Evolutionary conservation across 1,140 invertebrate genomes (phyloP), one percentile per base, ranked within the genome.

Genomic region (Pseudomyrmex gracilis): DNA sequence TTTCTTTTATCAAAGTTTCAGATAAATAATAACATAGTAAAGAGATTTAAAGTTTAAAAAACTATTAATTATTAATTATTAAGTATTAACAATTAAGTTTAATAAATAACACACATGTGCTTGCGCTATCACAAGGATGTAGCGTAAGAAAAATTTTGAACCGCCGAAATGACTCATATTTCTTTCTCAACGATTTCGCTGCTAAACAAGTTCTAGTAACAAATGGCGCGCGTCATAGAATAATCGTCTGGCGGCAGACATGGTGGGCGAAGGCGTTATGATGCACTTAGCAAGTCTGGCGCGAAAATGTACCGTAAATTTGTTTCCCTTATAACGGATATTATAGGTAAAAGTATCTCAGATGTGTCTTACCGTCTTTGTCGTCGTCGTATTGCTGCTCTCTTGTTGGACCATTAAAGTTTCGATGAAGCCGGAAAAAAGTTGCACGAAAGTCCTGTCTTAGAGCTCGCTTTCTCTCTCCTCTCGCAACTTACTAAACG

Each of bases 191-290:
- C 17, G 15, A 4, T 53, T 13, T 13, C 17, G 24, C 2, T 13
- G 47, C 17, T 77, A 67, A 34, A 77, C 34, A 47, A 66, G 43
- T n/a, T 66, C 34, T 4, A 15, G 20, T 9, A 73, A 76, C 45
- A 22, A 17, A 45, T 20, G 24, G 55, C 49, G 47, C 22, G 55
- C 22, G 55, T 70, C 61, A 68, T 24, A n/a, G 74, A 53, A 82
- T 83, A 67, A 83, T 85, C 70, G 55, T 73, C 58, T 22, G 47
- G 45, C 15, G 47, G 64, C 49, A 76, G 71, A 34, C 61, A 60
- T n/a, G 78, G 82, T 77, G 77, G 82, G 66, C 77, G 84, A 45
- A 60, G 66, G 61, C 60, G 86, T 87, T 86, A 77, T 64, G 71
- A 73, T 85, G 85, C 85, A 86, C 85, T 86, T 86, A 86, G 67